Evolutionary conservation across 2,888 invertebrate genomes (phyloP), one percentile per base, ranked within the genome.

Genomic region (Junonia oenone): DNA sequence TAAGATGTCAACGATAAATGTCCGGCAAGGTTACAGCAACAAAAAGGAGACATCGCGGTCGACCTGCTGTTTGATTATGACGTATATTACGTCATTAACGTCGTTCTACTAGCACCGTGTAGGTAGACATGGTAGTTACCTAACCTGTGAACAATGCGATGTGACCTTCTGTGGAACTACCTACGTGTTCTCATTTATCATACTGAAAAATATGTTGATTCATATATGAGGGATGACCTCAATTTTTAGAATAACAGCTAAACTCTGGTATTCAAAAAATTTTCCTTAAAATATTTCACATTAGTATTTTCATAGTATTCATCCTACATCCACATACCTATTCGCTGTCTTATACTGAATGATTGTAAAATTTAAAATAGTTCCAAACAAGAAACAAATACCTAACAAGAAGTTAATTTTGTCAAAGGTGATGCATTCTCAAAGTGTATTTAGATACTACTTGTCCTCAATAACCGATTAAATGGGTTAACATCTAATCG

Each of bases 71-170:
- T 58, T 55, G 55, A 56, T 37, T 52, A 45, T 62, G 63, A 62
- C 63, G 63, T 55, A 46, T 47, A 55, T 58, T 59, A 59, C 62
- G 60, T 63, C 62, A 63, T 51, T 38, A 40, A 40, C 49, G 46
- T 51, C 51, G 50, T 55, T 54, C 15, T 45, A 45, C 52, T 51
- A 55, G 37, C 45, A 54, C 45, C 47, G 58, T 58, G 55, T 59
- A 62, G 62, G 59, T 50, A 47, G 58, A 33, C 51, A 56, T 58
- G 59, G 52, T 47, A 53, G 56, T 65, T 61, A 59, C 60, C 58
- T 64, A 64, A 63, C 55, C 31, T 37, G 56, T 50, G 48, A 60
- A 64, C 59, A 64, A 64, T 61, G 58, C 46, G 47, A 50, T 29
- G 14, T 55, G 56, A 54, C 61, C 63, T 61, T 65, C 55, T 54